These are phyloP conservation scores for Holocentrus rufus DNA, from an alignment of 2,797 vertebrate genomes.

Conservation along the genomic window DNA sequence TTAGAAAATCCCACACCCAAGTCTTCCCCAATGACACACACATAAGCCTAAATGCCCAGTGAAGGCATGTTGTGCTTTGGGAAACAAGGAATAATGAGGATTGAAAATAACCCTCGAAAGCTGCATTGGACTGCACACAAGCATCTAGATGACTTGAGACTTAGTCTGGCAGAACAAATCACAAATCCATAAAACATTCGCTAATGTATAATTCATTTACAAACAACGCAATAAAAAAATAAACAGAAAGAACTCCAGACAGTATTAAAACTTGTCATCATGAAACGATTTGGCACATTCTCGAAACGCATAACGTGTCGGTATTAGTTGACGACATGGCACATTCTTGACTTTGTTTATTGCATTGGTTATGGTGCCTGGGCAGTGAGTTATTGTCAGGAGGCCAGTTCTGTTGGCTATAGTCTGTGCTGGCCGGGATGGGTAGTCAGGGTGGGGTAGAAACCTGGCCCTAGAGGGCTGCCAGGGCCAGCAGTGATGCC, in stretches of 20 bases:
- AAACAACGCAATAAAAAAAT: slow-evolving; percentile 77
- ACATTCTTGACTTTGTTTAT: slow-evolving; percentile 84
- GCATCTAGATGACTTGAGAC: slow-evolving; percentile 69
- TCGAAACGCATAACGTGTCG: slow-evolving; percentile 76
- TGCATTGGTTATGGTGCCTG: slow-evolving; percentile 80
- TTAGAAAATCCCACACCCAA: slow-evolving; percentile 53
- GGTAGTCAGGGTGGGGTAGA: slow-evolving; percentile 52
- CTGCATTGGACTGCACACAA: slow-evolving; percentile 75
- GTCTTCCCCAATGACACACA: slow-evolving; percentile 41
- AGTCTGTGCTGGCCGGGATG: slow-evolving; percentile 48
- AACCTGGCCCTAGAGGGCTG: slow-evolving; percentile 68
- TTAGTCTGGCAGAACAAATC: slow-evolving; percentile 76
- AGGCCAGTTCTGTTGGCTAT: slow-evolving; percentile 60
- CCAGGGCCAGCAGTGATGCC: slow-evolving; percentile 64
- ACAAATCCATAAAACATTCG: slow-evolving; percentile 76
- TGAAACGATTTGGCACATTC: slow-evolving; percentile 85
- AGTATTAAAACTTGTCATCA: slow-evolving; percentile 78
- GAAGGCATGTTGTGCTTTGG: slow-evolving; percentile 76
- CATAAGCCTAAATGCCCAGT: slow-evolving; percentile 36
- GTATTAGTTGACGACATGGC: slow-evolving; percentile 78
- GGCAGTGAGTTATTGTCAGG: slow-evolving; percentile 75
- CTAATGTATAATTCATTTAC: slow-evolving; percentile 77
- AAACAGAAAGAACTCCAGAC: slow-evolving; percentile 70
- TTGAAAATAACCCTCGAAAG: slow-evolving; percentile 76
- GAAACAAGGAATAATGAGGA: slow-evolving; percentile 72